These are phyloP conservation scores for Girardinichthys multiradiatus DNA, from an alignment of 2,113 vertebrate species.

Conservation along the genomic window DNA sequence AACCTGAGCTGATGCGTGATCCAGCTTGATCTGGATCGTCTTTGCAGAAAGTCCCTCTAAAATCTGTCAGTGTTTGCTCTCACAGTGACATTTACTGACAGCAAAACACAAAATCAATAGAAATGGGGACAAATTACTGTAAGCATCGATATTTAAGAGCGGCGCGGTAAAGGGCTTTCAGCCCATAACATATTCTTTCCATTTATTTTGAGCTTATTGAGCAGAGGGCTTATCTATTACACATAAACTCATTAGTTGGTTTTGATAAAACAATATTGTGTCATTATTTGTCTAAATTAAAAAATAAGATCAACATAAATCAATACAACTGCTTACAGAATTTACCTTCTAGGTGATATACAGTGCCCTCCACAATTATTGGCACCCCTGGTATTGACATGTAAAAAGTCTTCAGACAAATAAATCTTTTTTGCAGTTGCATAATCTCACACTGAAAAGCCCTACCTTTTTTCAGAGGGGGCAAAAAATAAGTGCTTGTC, in stretches of 20 bases:
- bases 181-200: conserved; percentile 69
- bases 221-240: conserved; percentile 53
- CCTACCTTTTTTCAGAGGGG: background rate
- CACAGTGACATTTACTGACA: conserved; percentile 68
- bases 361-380: background rate
- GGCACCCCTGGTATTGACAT: background rate
- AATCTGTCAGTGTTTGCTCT: conserved; percentile 75
- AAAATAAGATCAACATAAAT: conserved; percentile 30
- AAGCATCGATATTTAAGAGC: conserved; percentile 77
- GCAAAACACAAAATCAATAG: conserved; percentile 78
- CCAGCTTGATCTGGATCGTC: conserved; percentile 33
- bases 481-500: background rate
- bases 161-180: conserved; percentile 73
- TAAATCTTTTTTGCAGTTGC: background rate
- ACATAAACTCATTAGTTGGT: conserved; percentile 67
- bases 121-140: conserved; percentile 77
- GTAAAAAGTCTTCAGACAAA: background rate
- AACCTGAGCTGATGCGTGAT: conserved; percentile 40
- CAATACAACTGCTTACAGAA: conserved; percentile 2
- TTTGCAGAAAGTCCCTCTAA: conserved; percentile 39
- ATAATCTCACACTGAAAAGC: background rate
- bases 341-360: background rate
- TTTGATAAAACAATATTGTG: conserved; percentile 70
- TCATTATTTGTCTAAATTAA: conserved; percentile 58
- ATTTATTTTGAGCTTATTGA: conserved; percentile 70